A percentile compares a stretch with the other conserved stretches of the same genome.
phyloP scores from a whole-genome alignment of 2,113 vertebrate genomes.

The Lophius piscatorius region DNA sequence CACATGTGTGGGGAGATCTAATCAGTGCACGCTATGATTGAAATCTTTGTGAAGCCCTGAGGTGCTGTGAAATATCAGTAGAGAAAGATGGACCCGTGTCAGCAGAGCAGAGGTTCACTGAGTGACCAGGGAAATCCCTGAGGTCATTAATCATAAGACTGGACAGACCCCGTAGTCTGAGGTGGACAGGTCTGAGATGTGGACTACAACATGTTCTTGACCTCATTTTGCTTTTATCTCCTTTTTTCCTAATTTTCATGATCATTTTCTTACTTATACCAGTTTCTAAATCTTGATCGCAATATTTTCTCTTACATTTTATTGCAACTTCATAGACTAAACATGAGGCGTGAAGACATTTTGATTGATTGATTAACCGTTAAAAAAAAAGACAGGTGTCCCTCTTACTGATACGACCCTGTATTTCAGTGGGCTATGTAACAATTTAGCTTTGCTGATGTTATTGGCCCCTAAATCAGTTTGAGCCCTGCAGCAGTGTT shows the following conservation, averaged over 20 bases:
- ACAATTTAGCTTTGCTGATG: conserved; percentile 37
- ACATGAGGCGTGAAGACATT: not conserved
- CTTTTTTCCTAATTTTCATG: not conserved
- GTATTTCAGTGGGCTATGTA: conserved; percentile 19
- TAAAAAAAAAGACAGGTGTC: conserved; percentile 25
- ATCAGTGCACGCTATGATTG: not conserved
- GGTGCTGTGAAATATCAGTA: conserved; percentile 52
- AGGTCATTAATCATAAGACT: conserved; percentile 92
- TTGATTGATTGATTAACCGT: conserved; percentile 52
- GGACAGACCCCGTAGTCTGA: conserved; percentile 81
- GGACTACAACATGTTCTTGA: conserved; percentile 58
- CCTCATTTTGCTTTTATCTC: conserved; percentile 32
- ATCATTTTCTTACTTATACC: not conserved
- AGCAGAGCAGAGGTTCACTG: conserved; percentile 61
- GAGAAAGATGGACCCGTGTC: conserved; percentile 68
- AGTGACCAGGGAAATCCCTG: conserved; percentile 79
- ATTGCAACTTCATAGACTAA: not conserved
- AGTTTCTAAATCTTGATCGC: not conserved
- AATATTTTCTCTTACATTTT: not conserved
- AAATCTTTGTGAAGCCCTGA: conserved; percentile 35
- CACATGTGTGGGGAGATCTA: not conserved
- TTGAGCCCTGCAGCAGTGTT: conserved; percentile 44
- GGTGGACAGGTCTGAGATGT: conserved; percentile 48
- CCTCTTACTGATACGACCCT: conserved; percentile 10
- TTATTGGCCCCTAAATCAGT: conserved; percentile 44